A percentile compares a stretch with the other conserved stretches of the same genome.
Evolutionary conservation across 2,888 invertebrate genomes (phyloP).

Genomic region (Himalopsyche tibetana): DNA sequence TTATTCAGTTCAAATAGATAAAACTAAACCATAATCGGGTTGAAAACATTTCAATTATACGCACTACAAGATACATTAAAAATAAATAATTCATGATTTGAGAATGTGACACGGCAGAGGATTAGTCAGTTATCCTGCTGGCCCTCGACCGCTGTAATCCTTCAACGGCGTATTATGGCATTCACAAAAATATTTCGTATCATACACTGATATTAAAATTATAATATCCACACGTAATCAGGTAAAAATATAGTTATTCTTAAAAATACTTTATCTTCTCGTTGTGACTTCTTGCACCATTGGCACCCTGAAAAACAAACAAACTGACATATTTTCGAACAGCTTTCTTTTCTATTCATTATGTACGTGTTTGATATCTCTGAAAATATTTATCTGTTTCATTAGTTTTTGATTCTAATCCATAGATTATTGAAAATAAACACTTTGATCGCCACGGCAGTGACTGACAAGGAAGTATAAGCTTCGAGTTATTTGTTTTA

Average conservation of each 20-base stretch:
- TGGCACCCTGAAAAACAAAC: slow-evolving; percentile 54
- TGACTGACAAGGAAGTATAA: too few relatives aligned
- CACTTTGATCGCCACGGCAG: too few relatives aligned
- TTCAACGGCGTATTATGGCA: slow-evolving; percentile 51
- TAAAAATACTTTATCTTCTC: slow-evolving; percentile 57
- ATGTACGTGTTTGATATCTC: too few relatives aligned
- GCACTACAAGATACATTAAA: slow-evolving; percentile 51
- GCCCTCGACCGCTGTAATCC: not conserved
- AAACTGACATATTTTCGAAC: not conserved
- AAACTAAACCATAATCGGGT: slow-evolving; percentile 49
- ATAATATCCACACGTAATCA: slow-evolving; percentile 62
- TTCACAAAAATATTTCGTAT: slow-evolving; percentile 57
- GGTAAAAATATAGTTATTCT: slow-evolving; percentile 61
- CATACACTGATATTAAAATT: slow-evolving; percentile 54
- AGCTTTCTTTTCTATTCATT: too few relatives aligned
- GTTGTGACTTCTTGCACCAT: slow-evolving; percentile 62
- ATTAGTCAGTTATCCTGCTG: slow-evolving; percentile 7
- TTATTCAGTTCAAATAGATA: slow-evolving; percentile 41
- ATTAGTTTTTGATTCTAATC: too few relatives aligned
- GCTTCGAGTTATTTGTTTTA: too few relatives aligned
- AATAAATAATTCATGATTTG: slow-evolving; percentile 50
- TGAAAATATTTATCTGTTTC: too few relatives aligned
- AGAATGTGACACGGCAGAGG: slow-evolving; percentile 41
- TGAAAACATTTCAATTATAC: slow-evolving; percentile 53
- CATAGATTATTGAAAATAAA: too few relatives aligned